Evolutionary conservation across 2,113 vertebrate genomes (phyloP).

Genomic region (Papio anubis): DNA sequence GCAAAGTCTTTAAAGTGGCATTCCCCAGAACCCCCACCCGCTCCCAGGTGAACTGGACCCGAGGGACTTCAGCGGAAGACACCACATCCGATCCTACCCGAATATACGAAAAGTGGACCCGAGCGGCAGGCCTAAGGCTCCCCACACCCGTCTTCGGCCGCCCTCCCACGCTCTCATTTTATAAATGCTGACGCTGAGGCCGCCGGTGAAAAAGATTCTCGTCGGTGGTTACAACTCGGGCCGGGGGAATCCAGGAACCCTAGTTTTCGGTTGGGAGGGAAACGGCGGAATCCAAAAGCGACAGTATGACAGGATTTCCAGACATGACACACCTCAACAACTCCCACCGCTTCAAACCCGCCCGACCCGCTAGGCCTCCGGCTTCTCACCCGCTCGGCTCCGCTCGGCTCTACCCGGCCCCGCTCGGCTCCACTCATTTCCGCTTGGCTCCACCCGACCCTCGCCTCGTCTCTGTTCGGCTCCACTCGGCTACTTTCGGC

Average conservation of each 20-base stretch:
- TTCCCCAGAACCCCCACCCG: neutral
- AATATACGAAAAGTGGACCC: neutral
- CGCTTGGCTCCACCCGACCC: accelerated
- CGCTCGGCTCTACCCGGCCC: too few species aligned
- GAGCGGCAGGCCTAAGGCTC: neutral
- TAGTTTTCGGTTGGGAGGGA: neutral
- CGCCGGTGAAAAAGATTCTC: neutral
- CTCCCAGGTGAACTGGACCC: neutral
- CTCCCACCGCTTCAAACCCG: neutral
- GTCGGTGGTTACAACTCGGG: neutral
- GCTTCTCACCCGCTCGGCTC: neutral
- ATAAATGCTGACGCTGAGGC: neutral
- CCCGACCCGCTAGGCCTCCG: accelerated
- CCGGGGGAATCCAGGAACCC: neutral
- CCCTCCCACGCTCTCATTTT: accelerated
- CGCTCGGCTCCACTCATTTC: neutral
- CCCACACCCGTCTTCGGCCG: neutral
- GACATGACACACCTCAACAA: neutral
- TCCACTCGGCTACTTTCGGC: neutral
- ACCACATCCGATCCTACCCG: too few species aligned
- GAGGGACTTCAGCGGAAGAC: neutral
- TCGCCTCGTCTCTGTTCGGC: neutral
- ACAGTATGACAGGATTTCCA: neutral
- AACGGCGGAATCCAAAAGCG: neutral
- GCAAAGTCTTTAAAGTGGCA: neutral